Evolutionary conservation across 2,888 invertebrate genomes (phyloP), one percentile per base, ranked within the genome.

Genomic region (Acheta domesticus): DNA sequence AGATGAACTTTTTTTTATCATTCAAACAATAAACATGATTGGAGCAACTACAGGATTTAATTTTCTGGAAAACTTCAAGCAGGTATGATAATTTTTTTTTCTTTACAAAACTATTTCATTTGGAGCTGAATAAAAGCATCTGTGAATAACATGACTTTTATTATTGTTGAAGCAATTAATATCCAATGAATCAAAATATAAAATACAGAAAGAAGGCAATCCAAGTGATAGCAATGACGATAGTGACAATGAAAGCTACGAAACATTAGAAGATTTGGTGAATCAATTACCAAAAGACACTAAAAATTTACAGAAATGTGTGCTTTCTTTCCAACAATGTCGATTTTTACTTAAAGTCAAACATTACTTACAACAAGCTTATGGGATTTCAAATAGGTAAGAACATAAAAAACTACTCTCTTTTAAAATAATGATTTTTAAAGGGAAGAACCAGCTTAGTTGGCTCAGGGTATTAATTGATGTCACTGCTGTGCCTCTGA

Each of bases 1-100:
- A 73, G 78, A 78, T 78, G 78, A 78, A 78, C 21, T 78, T 50
- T 78, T 78, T 36, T 78, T 62, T 78, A 16, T 78, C 20, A n/a
- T 78, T n/a, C 49, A 78, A 23, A 21, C 19, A 14, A 78, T 78
- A 62, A 62, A 21, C 23, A 62, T 78, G 21, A 23, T 73, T 16
- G 19, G 21, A 62, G 49, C 78, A 73, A 73, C 73, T 20, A 62
- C 62, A 49, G 20, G 78, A 50, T 19, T 36, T 21, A 74, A n/a
- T 73, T 73, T 78, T 62, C 23, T 73, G n/a, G 36, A 73, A 36
- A 16, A 48, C 11, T 78, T 78, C 14, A 21, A 78, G 16, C 11
- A 62, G 62, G 62, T 62, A 62, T 36, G n/a, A 62, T 62, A 62
- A 23, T 23, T 23, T 36, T 5, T 36, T 23, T 36, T 36, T 36